These are phyloP conservation scores for Quadriops clusia DNA, from an alignment of 2,888 invertebrate genomes.

Conservation along the genomic window DNA sequence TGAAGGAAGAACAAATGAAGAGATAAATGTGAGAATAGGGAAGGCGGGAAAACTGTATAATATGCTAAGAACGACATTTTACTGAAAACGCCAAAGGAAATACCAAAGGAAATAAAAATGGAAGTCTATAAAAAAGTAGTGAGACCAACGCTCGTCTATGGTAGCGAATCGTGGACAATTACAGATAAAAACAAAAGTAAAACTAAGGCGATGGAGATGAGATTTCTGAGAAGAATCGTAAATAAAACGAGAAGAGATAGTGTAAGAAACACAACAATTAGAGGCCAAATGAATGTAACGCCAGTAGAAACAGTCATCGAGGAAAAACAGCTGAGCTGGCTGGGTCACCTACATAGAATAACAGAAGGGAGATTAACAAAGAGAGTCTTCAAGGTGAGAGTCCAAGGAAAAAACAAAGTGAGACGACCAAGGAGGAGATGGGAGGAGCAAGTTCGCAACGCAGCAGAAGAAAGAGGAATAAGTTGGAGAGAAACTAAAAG, in stretches of 20 bases:
- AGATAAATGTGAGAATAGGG: constrained; percentile 8
- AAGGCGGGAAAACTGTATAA: constrained; percentile 4
- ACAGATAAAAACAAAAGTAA: no score
- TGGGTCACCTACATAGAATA: constrained; percentile 11
- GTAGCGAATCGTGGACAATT: constrained; percentile 3
- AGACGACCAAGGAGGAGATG: not conserved
- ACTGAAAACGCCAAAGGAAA: constrained; percentile 5
- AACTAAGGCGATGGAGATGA: no score
- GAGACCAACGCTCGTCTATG: constrained; percentile 1
- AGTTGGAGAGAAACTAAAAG: no score
- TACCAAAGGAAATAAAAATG: constrained; percentile 3
- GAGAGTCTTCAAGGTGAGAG: constrained; percentile 1
- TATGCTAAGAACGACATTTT: constrained; percentile 3
- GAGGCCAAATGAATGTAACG: no score
- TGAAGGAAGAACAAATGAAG: constrained; percentile 8
- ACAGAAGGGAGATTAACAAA: constrained; percentile 4
- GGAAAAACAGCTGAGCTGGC: constrained; percentile 11
- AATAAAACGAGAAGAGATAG: no score
- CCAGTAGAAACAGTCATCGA: no score
- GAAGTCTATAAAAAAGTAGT: constrained; percentile 2
- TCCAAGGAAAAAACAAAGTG: constrained; percentile 4
- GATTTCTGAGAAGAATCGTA: no score
- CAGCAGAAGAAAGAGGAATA: constrained; percentile 3
- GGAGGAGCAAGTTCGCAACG: constrained; percentile 5
- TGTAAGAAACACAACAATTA: no score